Evolutionary conservation across 2,888 invertebrate genomes (phyloP).

Genomic region (Polymixis flavicincta): DNA sequence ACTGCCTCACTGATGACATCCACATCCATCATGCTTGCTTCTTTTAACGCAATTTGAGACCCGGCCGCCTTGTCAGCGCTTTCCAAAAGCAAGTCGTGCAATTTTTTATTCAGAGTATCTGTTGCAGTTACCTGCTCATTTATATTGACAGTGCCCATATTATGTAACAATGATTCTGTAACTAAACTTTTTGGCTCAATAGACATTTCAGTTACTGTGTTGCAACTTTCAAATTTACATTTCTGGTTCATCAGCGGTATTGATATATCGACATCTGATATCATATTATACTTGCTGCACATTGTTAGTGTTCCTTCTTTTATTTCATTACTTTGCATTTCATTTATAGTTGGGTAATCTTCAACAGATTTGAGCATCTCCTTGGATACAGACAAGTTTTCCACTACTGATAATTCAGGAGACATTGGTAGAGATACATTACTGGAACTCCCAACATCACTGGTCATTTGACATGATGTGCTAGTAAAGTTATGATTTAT

Average conservation of each 20-base stretch:
- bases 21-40: conserved; percentile 62
- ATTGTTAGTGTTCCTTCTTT: conserved; percentile 45
- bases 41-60: conserved; percentile 45
- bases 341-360: conserved; percentile 72
- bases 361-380: conserved; percentile 68
- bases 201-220: conserved; percentile 53
- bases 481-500: conserved; percentile 15
- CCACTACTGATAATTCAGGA: conserved; percentile 85
- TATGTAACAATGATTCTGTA: conserved; percentile 76
- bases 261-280: conserved; percentile 76
- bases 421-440: conserved; percentile 82
- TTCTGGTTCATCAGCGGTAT: conserved; percentile 82
- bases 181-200: conserved; percentile 53
- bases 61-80: conserved; percentile 79
- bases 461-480: conserved; percentile 40
- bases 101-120: conserved; percentile 78
- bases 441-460: conserved; percentile 76
- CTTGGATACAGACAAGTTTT: conserved; percentile 81
- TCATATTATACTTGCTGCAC: conserved; percentile 74
- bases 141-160: conserved; percentile 74
- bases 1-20: conserved; percentile 51
- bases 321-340: conserved; percentile 67
- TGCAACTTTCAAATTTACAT: conserved; percentile 70
- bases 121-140: conserved; percentile 73
- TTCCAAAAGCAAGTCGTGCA: conserved; percentile 80